Evolutionary conservation across 2,888 invertebrate species (phyloP), one percentile per base, ranked within the genome.

Genomic region (Plagodis pulveraria): DNA sequence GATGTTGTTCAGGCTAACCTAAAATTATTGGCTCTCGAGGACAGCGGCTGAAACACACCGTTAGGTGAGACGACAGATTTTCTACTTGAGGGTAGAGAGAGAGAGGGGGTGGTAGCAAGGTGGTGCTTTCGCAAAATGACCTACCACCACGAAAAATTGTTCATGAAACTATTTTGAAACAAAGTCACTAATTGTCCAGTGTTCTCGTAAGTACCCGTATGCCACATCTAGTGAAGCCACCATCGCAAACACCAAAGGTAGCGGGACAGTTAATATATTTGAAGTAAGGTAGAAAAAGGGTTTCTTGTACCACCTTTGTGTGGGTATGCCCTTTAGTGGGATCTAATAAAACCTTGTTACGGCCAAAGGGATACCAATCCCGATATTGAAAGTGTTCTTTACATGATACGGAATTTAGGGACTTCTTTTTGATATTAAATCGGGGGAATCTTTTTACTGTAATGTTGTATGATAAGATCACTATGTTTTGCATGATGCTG

Each of bases 281-380:
- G 91, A 91, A 91, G 91, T 88, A 87, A 90, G 88, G 89, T 90
- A 91, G 89, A 90, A 90, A 91, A 91, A 90, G 90, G 91, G 91
- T 90, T 88, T 84, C 90, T 84, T 86, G 84, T 83, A 83, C 87
- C 89, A 89, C 89, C 91, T 91, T 92, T 92, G 91, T 91, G 90
- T 81, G 91, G 90, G 83, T 85, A 84, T 89, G 89, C 89, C 91
- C 91, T 91, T 92, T 91, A 91, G 91, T 91, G 91, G 89, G 89
- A 91, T 91, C 91, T 91, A 91, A 92, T 92, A 92, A 92, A 92
- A 92, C 91, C 91, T 90, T 92, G 91, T 92, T 92, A 92, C 91
- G 88, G 90, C 86, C 90, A 92, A 90, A 91, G 91, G 91, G 91
- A 91, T 90, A 91, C 91, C 91, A 90, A 86, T 89, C 87, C 86